Evolutionary conservation across 2,113 vertebrate genomes (phyloP).

Genomic region (Benitochromis conjunctus): DNA sequence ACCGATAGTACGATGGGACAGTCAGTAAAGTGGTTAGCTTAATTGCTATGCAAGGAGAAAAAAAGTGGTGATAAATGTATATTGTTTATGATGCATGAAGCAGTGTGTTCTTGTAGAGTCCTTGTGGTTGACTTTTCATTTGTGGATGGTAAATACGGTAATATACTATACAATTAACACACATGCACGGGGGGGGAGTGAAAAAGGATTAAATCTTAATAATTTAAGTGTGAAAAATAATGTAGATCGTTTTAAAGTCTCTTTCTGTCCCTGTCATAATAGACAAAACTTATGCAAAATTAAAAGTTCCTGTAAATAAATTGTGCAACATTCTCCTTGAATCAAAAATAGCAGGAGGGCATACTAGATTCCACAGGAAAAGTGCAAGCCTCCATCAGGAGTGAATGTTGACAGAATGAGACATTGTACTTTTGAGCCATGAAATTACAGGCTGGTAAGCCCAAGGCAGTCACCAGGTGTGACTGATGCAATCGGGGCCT

Average conservation of each 20-base stretch:
- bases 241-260: background rate
- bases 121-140: slow-evolving; percentile 21
- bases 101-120: slow-evolving; percentile 11
- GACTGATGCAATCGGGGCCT: slow-evolving; percentile 73
- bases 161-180: background rate
- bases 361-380: slow-evolving; percentile 29
- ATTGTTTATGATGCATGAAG: slow-evolving; percentile 40
- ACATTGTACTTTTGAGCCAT: slow-evolving; percentile 75
- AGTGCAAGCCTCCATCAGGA: slow-evolving; percentile 58
- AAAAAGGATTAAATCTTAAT: background rate
- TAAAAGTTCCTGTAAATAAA: background rate
- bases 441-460: slow-evolving; percentile 75
- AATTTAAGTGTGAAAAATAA: background rate
- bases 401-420: slow-evolving; percentile 69
- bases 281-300: background rate
- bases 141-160: background rate
- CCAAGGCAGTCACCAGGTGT: slow-evolving; percentile 72
- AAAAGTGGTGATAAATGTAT: slow-evolving; percentile 3
- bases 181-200: background rate
- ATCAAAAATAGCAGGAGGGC: background rate
- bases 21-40: slow-evolving; percentile 4
- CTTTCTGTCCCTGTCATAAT: background rate
- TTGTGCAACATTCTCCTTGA: background rate
- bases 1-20: slow-evolving; percentile 1
- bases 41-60: background rate